Conservation (phyloP, 2,113 vertebrate genomes). For the Pycnonotus jocosus region DNA sequence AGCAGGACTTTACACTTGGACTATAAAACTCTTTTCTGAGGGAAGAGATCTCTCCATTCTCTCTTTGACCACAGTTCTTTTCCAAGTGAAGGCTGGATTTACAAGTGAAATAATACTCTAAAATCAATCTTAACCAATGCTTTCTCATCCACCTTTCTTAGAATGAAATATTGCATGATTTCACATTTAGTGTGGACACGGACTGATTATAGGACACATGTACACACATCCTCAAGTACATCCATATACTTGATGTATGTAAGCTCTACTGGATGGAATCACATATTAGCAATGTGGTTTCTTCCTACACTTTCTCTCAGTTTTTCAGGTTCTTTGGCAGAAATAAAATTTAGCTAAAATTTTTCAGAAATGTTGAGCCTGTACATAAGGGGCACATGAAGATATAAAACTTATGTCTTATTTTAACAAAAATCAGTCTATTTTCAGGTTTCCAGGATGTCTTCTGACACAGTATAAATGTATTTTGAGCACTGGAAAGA, state of each 20-base stretch:
- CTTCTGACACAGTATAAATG: neutral
- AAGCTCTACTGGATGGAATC: neutral
- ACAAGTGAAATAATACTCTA: neutral
- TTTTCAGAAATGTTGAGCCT: neutral
- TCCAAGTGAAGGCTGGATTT: neutral
- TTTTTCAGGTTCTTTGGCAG: neutral
- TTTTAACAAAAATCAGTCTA: neutral
- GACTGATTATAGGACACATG: neutral
- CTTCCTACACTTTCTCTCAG: neutral
- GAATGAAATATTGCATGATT: neutral
- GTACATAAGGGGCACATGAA: neutral
- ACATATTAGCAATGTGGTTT: neutral
- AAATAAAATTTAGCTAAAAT: neutral
- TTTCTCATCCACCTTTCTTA: neutral
- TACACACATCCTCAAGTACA: neutral
- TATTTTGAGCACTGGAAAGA: neutral
- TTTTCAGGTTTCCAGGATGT: neutral
- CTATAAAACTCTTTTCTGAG: neutral
- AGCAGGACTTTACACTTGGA: neutral
- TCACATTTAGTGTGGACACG: neutral
- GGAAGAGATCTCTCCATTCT: neutral
- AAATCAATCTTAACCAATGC: neutral
- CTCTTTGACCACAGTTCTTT: neutral
- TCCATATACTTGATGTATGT: neutral
- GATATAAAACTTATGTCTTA: neutral